Base-by-base conservation (phyloP, 2,888 invertebrate species). In the Acanthacorydalis orientalis region DNA sequence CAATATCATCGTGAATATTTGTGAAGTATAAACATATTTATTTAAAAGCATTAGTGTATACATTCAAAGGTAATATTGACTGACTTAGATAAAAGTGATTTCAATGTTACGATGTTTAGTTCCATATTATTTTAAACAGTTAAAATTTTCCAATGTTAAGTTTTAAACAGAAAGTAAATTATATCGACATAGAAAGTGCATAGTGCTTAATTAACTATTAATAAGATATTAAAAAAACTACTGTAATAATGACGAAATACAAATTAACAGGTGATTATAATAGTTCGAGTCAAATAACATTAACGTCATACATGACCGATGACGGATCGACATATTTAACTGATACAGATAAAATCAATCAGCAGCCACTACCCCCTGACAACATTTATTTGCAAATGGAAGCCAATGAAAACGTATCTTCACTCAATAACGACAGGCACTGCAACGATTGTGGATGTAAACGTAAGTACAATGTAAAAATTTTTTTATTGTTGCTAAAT, bases 211-310 rank as follows among this genome's bases (percentile, higher is more conserved):
- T 10, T 16, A 14, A 41, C 14, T 38, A 38, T 15, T 38, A 38
- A 38, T 12, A 1, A 38, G 15, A 12, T 37, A 23, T 23, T 6
- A 7, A 37, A 37, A n/a, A n/a, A n/a, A 37, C 37, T 4, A 37
- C 3, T 37, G 11, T 16, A 32, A 65, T 57, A 52, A 74, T 74
- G 73, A 72, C 73, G 46, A 74, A 74, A 57, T 74, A 73, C 58
- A 74, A 72, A 56, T 56, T 74, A 55, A 72, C 69, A 48, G 52
- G 53, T 43, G 53, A 54, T 38, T 50, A 50, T 15, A 52, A 51
- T 31, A 52, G 51, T 15, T 55, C 55, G 31, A 61, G 58, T 48
- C 59, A 59, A 49, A 57, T 62, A 37, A 60, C 57, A 2, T 49
- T 62, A 48, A 61, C 60, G 2, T 57, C 59, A 12, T 62, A 57